Evolutionary conservation across 2,113 vertebrate species (phyloP), one percentile per base, ranked within the genome.

Genomic region (Numenius arquata): DNA sequence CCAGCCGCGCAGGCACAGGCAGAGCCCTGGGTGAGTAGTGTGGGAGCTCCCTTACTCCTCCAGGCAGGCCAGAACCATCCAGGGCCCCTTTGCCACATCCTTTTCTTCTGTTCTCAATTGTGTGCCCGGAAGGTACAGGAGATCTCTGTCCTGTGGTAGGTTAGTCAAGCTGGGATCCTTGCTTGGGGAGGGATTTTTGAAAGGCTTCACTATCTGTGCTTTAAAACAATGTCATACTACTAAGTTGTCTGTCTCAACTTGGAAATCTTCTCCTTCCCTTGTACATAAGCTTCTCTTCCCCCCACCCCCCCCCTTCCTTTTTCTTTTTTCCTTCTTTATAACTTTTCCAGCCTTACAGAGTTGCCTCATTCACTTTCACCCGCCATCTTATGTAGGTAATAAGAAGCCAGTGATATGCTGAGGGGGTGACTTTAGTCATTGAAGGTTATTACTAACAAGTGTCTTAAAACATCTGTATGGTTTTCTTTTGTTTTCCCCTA

Each of bases 11-110:
- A 62, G 82, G 68, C 93, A 52, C 63, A n/a, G 90, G 73, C 92
- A 79, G 50, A 89, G 95, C 93, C 95, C 96, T 52, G 93, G 97
- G 95, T 96, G 95, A 97, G 97, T 93, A 91, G 22, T 6, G 4
- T 8, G 18, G 56, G 25, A 52, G 75, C 72, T 66, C 0, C 41
- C 27, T 8, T 1, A 20, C 50, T 92, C 47, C 66, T 56, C 27
- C 72, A 3, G 80, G 53, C 89, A 79, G 93, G 89, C 94, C 89
- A 65, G 56, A 4, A 1, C 34, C 52, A 0, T 3, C 8, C 40
- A 50, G 25, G 78, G 29, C 52, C 58, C 62, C 65, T 47, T 6
- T 36, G 6, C 40, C 55, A 1, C 74, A 10, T 25, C 75, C 25
- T 30, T 4, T 53, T 4, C 45, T 12, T 8, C 41, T 9, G 29